These are phyloP conservation scores for Dendronephthya gigantea DNA, from an alignment of 64 coral and sea anemone species.

Conservation along the genomic window DNA sequence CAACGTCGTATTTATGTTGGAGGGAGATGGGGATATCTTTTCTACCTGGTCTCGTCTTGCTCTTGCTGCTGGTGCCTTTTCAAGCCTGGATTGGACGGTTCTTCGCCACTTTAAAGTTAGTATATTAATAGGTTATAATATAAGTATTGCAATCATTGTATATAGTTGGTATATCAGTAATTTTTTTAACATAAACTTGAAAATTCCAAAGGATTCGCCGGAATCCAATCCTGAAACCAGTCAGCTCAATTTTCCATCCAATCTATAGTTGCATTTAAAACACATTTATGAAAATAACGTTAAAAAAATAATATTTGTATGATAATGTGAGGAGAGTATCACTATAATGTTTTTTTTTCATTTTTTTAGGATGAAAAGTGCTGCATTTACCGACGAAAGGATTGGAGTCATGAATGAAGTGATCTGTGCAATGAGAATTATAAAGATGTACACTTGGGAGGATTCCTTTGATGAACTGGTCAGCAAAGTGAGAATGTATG, in stretches of 20 bases:
- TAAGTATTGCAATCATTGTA: too few species aligned
- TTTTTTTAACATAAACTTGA: too few species aligned
- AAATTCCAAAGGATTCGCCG: too few species aligned
- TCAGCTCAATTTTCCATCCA: too few species aligned
- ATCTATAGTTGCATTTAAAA: too few species aligned
- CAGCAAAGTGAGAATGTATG: slow-evolving; percentile 56
- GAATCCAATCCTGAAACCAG: too few species aligned
- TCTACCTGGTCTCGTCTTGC: not conserved
- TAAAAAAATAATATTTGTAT: too few species aligned
- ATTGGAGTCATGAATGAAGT: slow-evolving; percentile 93
- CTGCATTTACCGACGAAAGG: slow-evolving; percentile 58
- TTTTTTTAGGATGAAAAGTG: slow-evolving; percentile 46
- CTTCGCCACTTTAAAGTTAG: not conserved
- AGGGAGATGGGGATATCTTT: not conserved
- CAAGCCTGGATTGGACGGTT: slow-evolving; percentile 19
- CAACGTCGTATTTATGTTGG: not conserved
- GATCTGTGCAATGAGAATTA: slow-evolving; percentile 78
- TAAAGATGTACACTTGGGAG: slow-evolving; percentile 97
- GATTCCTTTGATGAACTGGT: slow-evolving; percentile 66
- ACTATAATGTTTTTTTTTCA: too few species aligned
- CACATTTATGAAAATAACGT: too few species aligned
- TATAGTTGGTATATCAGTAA: too few species aligned
- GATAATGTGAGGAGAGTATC: too few species aligned
- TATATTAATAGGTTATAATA: not conserved
- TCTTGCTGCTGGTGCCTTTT: slow-evolving; percentile 5